Evolutionary conservation across 2,797 vertebrate species (phyloP).

Genomic region (Prionace glauca): DNA sequence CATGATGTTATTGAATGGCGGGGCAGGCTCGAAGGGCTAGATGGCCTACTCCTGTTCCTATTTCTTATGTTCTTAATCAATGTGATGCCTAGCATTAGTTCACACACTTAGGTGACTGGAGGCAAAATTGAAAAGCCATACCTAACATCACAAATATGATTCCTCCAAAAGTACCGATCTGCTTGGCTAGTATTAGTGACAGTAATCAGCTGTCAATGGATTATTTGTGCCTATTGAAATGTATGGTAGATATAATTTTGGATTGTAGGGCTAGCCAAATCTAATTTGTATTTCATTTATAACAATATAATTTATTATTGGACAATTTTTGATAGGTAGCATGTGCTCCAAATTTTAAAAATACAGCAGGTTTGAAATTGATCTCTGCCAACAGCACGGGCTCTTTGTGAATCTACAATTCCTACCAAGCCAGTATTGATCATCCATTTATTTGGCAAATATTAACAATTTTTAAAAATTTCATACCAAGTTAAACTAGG

Average conservation of each 20-base stretch:
- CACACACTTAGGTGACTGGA: background rate
- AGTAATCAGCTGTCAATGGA: background rate
- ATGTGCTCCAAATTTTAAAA: background rate
- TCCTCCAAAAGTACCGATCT: background rate
- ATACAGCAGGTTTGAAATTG: background rate
- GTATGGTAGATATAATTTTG: background rate
- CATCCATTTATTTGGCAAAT: background rate
- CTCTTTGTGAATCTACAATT: background rate
- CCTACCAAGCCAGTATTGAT: no score
- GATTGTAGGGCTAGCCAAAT: background rate
- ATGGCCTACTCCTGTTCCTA: no score
- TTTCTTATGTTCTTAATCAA: background rate
- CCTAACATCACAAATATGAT: background rate
- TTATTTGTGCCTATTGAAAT: background rate
- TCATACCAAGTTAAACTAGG: background rate
- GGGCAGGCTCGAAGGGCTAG: no score
- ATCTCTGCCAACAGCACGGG: background rate
- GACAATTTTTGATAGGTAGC: background rate
- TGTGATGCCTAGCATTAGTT: background rate
- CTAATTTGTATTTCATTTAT: background rate
- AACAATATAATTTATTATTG: background rate
- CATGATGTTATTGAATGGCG: no score
- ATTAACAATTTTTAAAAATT: background rate
- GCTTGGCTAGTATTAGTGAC: background rate
- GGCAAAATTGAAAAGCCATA: background rate